Conservation (phyloP, 1,140 invertebrate species). For the Neodiprion pinetum region DNA sequence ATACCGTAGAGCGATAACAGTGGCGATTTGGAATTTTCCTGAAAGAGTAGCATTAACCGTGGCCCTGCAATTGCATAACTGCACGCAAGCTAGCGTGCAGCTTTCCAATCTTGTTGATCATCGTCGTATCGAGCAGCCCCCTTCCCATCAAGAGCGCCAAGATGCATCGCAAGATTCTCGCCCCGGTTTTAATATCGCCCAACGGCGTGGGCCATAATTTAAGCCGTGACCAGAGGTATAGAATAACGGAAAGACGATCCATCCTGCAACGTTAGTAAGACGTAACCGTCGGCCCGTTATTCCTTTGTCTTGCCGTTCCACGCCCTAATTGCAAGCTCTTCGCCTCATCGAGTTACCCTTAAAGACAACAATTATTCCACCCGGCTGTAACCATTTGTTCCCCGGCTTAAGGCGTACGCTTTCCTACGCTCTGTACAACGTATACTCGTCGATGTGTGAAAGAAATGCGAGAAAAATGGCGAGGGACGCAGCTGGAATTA, state of each 20-base stretch:
- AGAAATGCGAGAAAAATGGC: too few species aligned
- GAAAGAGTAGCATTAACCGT: background rate
- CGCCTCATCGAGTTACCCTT: background rate
- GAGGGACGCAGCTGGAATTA: too few species aligned
- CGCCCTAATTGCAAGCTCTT: background rate
- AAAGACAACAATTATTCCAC: background rate
- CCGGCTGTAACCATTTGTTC: background rate
- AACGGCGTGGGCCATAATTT: background rate
- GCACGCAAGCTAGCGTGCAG: background rate
- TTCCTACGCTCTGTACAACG: too few species aligned
- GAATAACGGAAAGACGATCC: background rate
- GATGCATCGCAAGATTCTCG: slow-evolving; percentile 1
- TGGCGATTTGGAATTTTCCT: background rate
- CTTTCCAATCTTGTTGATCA: slow-evolving; percentile 5
- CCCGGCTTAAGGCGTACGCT: too few species aligned
- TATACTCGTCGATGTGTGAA: too few species aligned
- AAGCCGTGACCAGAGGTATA: background rate
- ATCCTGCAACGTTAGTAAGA: background rate
- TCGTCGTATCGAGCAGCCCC: background rate
- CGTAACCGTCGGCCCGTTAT: background rate
- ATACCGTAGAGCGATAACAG: background rate
- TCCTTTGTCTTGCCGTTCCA: background rate
- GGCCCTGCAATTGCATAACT: background rate
- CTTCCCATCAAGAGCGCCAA: background rate
- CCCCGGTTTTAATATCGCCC: background rate